These are phyloP conservation scores for Neocrepidodera transversa DNA, from an alignment of 2,888 invertebrate genomes.

Conservation along the genomic window DNA sequence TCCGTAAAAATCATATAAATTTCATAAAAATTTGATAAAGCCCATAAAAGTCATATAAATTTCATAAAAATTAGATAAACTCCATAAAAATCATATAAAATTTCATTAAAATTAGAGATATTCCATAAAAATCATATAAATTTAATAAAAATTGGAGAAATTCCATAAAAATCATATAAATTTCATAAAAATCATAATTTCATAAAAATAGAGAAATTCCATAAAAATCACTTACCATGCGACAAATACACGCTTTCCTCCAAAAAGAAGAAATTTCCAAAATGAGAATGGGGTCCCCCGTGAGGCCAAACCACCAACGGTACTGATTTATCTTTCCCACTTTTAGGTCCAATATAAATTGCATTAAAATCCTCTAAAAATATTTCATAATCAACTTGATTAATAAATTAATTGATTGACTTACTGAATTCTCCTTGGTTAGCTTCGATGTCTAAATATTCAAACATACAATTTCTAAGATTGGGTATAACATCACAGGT, in stretches of 20 bases:
- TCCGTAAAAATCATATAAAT: too few relatives aligned
- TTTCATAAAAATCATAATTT: too few relatives aligned
- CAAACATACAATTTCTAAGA: conserved; percentile 59
- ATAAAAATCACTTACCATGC: too few relatives aligned
- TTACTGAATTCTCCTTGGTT: conserved; percentile 64
- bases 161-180: too few relatives aligned
- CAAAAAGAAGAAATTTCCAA: conserved; percentile 61
- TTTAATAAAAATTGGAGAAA: too few relatives aligned
- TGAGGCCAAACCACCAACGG: conserved; percentile 81
- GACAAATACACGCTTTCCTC: conserved; percentile 17
- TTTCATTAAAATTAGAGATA: too few relatives aligned
- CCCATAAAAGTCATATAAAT: too few relatives aligned
- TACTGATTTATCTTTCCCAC: conserved; percentile 60
- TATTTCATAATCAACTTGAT: conserved; percentile 2
- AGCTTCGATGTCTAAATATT: conserved; percentile 64
- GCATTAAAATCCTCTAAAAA: conserved; percentile 69
- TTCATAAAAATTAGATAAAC: too few relatives aligned
- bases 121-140: too few relatives aligned
- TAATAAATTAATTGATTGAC: conserved; percentile 52
- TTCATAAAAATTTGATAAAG: too few relatives aligned
- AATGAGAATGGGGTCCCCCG: conserved; percentile 81
- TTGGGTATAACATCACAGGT: conserved; percentile 54
- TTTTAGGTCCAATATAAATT: conserved; percentile 68
- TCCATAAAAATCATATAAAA: too few relatives aligned
- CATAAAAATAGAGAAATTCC: too few relatives aligned